Evolutionary conservation across 2,113 vertebrate genomes (phyloP).

Genomic region (Condylura cristata): DNA sequence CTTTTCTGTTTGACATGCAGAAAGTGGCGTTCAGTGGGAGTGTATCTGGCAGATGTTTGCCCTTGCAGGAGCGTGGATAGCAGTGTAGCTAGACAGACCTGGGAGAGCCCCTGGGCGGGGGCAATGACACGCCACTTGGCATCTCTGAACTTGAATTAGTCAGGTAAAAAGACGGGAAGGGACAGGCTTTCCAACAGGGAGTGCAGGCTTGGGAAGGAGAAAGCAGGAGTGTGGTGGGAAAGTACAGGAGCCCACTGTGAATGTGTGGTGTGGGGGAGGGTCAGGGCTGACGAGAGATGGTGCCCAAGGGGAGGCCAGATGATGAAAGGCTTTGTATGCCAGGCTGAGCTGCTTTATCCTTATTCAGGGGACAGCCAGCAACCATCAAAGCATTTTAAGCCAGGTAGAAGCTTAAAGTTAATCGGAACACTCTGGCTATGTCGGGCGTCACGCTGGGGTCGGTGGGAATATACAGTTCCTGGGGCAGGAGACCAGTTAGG

Average conservation of each 20-base stretch:
- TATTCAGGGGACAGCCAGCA: neutral
- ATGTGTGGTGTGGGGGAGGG: neutral
- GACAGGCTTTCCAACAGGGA: neutral
- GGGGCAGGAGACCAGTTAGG: neutral
- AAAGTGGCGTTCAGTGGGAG: neutral
- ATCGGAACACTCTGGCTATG: neutral
- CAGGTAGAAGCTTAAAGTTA: neutral
- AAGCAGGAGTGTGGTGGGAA: neutral
- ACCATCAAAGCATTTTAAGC: neutral
- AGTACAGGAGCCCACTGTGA: neutral
- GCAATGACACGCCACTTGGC: neutral
- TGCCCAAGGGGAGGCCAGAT: neutral
- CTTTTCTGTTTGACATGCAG: neutral
- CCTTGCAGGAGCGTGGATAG: neutral
- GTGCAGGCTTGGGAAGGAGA: neutral
- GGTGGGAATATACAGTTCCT: neutral
- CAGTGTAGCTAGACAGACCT: neutral
- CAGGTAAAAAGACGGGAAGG: neutral
- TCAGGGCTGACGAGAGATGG: neutral
- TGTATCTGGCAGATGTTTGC: neutral
- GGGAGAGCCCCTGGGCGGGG: neutral
- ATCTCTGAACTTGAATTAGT: neutral
- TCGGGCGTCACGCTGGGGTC: neutral
- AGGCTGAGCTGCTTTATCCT: neutral
- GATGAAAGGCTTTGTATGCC: neutral